phyloP scores from a whole-genome alignment of 2,888 invertebrate species.

The Adelognathus sp. region DNA sequence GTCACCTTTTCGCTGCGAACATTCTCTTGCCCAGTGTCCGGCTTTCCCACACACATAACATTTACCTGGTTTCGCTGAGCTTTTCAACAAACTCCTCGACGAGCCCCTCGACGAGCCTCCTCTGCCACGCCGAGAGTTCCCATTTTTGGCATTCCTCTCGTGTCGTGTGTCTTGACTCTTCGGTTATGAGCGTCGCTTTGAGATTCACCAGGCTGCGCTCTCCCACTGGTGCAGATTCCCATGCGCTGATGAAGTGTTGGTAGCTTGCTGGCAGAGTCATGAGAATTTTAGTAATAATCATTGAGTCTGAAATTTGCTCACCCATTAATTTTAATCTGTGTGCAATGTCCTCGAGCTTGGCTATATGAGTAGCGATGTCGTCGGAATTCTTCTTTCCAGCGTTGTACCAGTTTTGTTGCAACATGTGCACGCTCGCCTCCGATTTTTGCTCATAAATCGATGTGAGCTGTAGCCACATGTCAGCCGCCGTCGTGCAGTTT shows the following conservation, averaged over 20 bases:
- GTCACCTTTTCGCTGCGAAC: conserved; percentile 5
- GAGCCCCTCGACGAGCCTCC: neutral
- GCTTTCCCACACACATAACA: neutral
- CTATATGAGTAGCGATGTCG: conserved; percentile 60
- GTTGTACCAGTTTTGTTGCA: conserved; percentile 61
- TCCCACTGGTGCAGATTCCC: conserved; percentile 48
- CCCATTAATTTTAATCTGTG: conserved; percentile 49
- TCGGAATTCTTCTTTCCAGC: conserved; percentile 46
- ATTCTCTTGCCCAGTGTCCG: neutral
- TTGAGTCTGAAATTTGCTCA: conserved; percentile 55
- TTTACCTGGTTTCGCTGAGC: neutral
- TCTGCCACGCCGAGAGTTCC: neutral
- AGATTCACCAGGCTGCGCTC: conserved; percentile 54
- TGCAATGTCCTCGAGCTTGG: conserved; percentile 60
- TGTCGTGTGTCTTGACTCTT: neutral
- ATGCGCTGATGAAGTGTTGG: conserved; percentile 62
- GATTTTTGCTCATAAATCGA: conserved; percentile 68
- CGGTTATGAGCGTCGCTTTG: conserved; percentile 37
- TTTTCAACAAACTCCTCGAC: no score
- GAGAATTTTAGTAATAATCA: conserved; percentile 62
- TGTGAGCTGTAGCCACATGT: conserved; percentile 69
- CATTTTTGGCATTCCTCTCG: neutral
- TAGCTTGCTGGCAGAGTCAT: conserved; percentile 58
- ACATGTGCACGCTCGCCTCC: conserved; percentile 62
- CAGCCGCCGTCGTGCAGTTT: conserved; percentile 64